Base-by-base conservation (phyloP, 2,797 vertebrate genomes). In the Nannoperca obscura region DNA sequence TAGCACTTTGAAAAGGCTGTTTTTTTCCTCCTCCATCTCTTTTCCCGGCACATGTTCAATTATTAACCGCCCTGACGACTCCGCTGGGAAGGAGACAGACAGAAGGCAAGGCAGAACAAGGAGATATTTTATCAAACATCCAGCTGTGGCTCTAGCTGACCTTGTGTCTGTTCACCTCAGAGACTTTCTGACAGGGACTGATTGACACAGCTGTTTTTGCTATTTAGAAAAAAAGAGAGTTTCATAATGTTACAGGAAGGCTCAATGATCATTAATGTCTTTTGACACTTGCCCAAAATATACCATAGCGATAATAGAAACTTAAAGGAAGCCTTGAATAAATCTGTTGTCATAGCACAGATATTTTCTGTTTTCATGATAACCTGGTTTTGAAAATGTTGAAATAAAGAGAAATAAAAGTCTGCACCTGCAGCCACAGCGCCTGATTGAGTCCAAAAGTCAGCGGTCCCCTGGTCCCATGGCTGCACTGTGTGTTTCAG, bases 41-140 rank as follows among this genome's bases (percentile, higher is more conserved):
- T 59, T 85, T 81, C 78, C 82, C 32, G 20, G 84, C 83, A 86
- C 84, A 84, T 73, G 82, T 85, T 94, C 71, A 93, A 92, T 93
- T 94, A 92, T 93, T 93, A 90, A 93, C 58, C 3, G 15, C 1
- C 63, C 69, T 74, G 86, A 85, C 10, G 49, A 72, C 82, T 83
- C 81, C 30, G 7, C 13, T 3, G 72, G 68, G 86, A 85, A 40
- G 32, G 71, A 88, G 70, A 73, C 46, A 67, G 63, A 67, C 40
- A 42, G 77, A 71, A 52, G 76, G 71, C 9, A 34, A 68, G 38
- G 75, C 74, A 63, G 68, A 69, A 72, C 67, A 10, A 67, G 40
- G 55, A 76, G 79, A 86, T 61, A 60, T 58, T 76, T 87, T 78
- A 83, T 88, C 82, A 84, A 66, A 80, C 62, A 64, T 80, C 88